Conservation (phyloP, 2,888 invertebrate species). For the Horisme vitalbata region DNA sequence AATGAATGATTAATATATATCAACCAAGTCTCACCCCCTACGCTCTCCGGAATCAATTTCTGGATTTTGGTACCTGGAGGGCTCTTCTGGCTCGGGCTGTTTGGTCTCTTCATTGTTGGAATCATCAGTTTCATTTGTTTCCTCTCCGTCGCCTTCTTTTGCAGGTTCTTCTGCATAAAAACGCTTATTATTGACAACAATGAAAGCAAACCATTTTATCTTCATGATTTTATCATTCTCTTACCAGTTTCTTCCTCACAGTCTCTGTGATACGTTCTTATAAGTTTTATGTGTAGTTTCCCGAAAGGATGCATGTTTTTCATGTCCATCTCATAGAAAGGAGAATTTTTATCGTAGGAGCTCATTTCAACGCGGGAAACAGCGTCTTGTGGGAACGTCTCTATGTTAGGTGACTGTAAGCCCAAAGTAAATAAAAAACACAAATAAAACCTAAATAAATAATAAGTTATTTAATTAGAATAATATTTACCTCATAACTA, state of each 20-base stretch:
- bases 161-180: constrained; percentile 30
- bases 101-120: constrained; percentile 39
- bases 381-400: constrained; percentile 66
- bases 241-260: constrained; percentile 57
- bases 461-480: background rate
- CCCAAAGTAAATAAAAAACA: too few species aligned
- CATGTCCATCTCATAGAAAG: constrained; percentile 68
- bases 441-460: background rate
- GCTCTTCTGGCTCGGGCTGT: constrained; percentile 47
- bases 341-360: constrained; percentile 68
- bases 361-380: constrained; percentile 66
- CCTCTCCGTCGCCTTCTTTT: constrained; percentile 29
- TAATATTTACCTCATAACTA: constrained; percentile 87
- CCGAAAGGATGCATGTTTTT: constrained; percentile 72
- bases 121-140: constrained; percentile 29
- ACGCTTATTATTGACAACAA: background rate
- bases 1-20: constrained; percentile 33
- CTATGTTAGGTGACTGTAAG: constrained; percentile 56
- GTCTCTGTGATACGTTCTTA: constrained; percentile 61
- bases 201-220: background rate
- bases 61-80: constrained; percentile 77
- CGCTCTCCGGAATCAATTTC: constrained; percentile 61
- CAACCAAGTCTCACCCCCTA: constrained; percentile 64
- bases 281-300: constrained; percentile 58
- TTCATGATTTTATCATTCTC: background rate